Conservation (phyloP, 1,140 invertebrate genomes). For the Eufriesea mexicana region DNA sequence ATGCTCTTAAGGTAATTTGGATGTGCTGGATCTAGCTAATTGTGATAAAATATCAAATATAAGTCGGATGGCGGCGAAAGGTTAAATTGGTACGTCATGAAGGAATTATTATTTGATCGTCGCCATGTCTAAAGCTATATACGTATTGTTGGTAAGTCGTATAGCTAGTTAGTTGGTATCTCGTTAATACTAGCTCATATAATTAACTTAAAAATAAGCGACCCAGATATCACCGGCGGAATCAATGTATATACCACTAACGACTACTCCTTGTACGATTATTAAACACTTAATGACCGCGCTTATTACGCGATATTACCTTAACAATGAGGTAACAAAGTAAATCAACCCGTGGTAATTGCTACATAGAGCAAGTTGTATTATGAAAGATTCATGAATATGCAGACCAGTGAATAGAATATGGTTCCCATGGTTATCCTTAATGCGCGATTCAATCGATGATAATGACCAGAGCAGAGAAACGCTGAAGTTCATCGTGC, state of each 20-base stretch:
- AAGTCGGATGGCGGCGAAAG: background rate
- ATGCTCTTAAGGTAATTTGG: too few species aligned
- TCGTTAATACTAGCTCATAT: background rate
- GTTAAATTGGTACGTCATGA: background rate
- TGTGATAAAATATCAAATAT: background rate
- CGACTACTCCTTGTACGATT: constrained; percentile 14
- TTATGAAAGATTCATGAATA: constrained; percentile 16
- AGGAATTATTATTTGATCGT: background rate
- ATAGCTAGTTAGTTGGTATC: background rate
- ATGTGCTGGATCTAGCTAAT: too few species aligned
- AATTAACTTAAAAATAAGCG: background rate
- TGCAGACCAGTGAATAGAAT: background rate
- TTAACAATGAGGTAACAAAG: constrained; percentile 27
- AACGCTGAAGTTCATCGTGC: background rate
- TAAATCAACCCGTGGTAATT: constrained; percentile 32
- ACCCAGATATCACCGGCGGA: background rate
- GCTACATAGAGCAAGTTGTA: background rate
- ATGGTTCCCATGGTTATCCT: constrained; percentile 18
- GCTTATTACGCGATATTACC: constrained; percentile 22
- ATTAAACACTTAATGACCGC: constrained; percentile 19
- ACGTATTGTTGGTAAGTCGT: background rate
- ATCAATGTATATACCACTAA: background rate
- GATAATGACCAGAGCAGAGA: constrained; percentile 11
- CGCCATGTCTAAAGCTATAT: too few species aligned
- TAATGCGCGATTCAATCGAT: constrained; percentile 19